Percentiles rank a stretch among this genome's conserved stretches.
Conservation (phyloP, 2,113 vertebrate species). For the Gallinago paraguaiae region DNA sequence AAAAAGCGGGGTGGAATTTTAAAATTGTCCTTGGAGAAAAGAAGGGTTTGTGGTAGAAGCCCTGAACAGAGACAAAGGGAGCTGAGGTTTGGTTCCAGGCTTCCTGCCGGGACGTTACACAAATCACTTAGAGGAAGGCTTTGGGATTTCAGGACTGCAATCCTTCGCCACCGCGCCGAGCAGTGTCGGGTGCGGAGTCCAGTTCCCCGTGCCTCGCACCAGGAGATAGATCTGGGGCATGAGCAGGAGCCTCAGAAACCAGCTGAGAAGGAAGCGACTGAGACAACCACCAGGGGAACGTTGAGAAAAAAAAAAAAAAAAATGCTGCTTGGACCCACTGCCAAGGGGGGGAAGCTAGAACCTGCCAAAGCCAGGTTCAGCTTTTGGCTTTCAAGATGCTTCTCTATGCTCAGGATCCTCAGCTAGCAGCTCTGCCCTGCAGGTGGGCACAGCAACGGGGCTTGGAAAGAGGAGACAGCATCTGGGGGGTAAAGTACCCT, state of each 20-base stretch:
- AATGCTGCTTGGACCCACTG: neutral
- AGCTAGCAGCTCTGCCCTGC: neutral
- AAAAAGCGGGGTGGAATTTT: neutral
- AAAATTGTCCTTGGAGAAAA: neutral
- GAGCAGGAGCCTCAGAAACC: neutral
- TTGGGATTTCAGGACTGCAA: neutral
- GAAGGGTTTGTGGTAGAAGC: neutral
- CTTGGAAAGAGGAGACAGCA: neutral
- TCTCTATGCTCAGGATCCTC: neutral
- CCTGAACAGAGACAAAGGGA: neutral
- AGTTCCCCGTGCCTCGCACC: neutral
- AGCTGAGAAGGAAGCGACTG: neutral
- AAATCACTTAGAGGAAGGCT: neutral
- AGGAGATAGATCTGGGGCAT: neutral
- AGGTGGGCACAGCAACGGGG: neutral
- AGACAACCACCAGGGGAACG: neutral
- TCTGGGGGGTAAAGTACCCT: neutral
- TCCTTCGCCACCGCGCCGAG: neutral
- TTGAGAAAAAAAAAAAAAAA: neutral
- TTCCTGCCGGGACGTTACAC: neutral
- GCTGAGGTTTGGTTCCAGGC: neutral
- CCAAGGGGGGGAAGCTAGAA: no score
- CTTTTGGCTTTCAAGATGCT: neutral
- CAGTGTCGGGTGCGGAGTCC: fast-evolving
- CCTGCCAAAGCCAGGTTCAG: neutral